Evolutionary conservation across 2,888 invertebrate genomes (phyloP).

Genomic region (Meganola albula): DNA sequence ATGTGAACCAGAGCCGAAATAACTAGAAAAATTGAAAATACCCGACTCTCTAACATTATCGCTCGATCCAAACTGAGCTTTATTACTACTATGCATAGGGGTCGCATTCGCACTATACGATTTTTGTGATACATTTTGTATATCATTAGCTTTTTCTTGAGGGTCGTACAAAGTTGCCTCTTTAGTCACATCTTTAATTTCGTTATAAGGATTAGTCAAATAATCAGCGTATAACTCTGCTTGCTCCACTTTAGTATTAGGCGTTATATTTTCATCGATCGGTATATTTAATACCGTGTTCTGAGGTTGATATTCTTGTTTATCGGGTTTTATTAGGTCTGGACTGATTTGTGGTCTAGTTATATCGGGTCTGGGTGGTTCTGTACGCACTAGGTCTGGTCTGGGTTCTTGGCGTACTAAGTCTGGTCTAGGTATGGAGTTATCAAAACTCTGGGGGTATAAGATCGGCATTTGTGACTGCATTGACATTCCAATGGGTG

Average conservation of each 20-base stretch:
- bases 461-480: constrained; percentile 59
- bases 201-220: constrained; percentile 76
- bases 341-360: constrained; percentile 3
- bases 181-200: constrained; percentile 45
- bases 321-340: no score
- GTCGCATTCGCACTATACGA: constrained; percentile 63
- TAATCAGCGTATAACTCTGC: constrained; percentile 75
- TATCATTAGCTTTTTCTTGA: constrained; percentile 27
- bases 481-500: constrained; percentile 77
- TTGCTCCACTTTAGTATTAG: constrained; percentile 33
- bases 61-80: constrained; percentile 63
- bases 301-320: constrained; percentile 24
- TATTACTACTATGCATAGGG: constrained; percentile 56
- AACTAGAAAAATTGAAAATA: constrained; percentile 81
- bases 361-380: constrained; percentile 2
- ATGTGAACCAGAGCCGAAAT: constrained; percentile 74
- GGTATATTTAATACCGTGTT: constrained; percentile 14
- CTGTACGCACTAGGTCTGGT: constrained; percentile 15
- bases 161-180: constrained; percentile 54
- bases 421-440: constrained; percentile 16
- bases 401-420: constrained; percentile 8
- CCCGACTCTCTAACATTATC: constrained; percentile 64
- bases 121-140: constrained; percentile 42
- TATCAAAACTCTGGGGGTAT: constrained; percentile 41
- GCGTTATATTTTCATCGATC: constrained; percentile 23